Conservation (phyloP, 1,140 invertebrate species). For the Drosophila obscura region DNA sequence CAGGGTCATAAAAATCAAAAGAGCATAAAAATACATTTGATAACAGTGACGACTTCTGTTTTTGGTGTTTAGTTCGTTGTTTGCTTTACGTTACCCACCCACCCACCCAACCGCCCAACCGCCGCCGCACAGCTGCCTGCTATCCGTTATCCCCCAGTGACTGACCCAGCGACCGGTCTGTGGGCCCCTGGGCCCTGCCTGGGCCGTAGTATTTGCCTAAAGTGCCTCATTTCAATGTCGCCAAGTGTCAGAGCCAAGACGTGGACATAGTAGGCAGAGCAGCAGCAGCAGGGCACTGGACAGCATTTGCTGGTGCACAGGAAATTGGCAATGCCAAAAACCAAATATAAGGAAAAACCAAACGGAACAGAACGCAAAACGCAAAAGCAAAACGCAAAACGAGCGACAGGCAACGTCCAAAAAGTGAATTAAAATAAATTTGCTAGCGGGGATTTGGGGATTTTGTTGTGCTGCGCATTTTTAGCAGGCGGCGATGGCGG, state of each 20-base stretch:
- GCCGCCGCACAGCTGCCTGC: neutral
- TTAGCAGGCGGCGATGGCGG: conserved; percentile 44
- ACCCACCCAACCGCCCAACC: too few relatives aligned
- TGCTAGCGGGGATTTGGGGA: conserved; percentile 80
- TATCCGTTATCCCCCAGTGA: neutral
- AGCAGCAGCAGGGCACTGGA: conserved; percentile 11
- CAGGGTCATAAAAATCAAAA: conserved; percentile 80
- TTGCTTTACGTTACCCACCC: neutral
- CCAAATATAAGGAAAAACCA: conserved; percentile 32
- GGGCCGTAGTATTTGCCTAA: conserved; percentile 69
- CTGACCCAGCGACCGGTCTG: neutral
- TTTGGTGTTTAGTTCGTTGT: conserved; percentile 58
- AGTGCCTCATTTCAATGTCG: conserved; percentile 81
- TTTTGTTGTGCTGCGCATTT: conserved; percentile 81
- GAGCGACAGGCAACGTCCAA: conserved; percentile 64
- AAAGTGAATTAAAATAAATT: conserved; percentile 83
- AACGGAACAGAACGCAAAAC: conserved; percentile 11
- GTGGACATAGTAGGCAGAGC: conserved; percentile 26
- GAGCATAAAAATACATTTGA: conserved; percentile 83
- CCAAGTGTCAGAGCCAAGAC: conserved; percentile 72
- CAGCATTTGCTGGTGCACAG: conserved; percentile 37
- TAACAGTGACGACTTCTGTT: conserved; percentile 66
- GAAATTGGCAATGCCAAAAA: conserved; percentile 78
- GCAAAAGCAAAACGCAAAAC: conserved; percentile 10
- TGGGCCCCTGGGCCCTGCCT: conserved; percentile 29